Conservation (phyloP, 1,140 invertebrate species). For the Charaxes varanes region DNA sequence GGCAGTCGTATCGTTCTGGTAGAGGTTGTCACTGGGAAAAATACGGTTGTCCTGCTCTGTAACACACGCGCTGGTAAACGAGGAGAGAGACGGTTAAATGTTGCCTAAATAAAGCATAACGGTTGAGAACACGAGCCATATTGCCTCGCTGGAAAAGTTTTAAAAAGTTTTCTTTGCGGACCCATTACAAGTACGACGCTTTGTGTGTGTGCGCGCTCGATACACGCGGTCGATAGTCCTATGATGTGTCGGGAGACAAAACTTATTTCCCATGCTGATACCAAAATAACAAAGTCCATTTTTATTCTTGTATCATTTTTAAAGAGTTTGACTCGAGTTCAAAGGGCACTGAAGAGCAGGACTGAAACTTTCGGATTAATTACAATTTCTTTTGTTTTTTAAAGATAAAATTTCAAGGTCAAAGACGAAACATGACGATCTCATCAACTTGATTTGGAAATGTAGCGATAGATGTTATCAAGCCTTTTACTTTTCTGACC, state of each 20-base stretch:
- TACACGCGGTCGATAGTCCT: conserved; percentile 60
- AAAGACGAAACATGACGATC: too few species aligned
- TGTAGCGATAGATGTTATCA: too few species aligned
- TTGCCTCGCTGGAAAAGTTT: conserved; percentile 75
- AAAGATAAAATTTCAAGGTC: too few species aligned
- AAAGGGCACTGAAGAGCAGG: not conserved
- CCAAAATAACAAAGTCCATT: conserved; percentile 6
- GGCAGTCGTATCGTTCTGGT: conserved; percentile 45
- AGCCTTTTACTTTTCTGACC: too few species aligned
- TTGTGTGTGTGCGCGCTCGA: conserved; percentile 56
- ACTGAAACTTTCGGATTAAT: not conserved
- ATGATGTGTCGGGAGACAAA: conserved; percentile 29
- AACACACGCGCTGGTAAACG: conserved; percentile 13
- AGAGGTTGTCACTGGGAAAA: conserved; percentile 26
- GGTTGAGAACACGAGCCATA: conserved; percentile 73
- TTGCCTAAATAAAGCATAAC: conserved; percentile 73
- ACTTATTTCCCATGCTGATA: conserved; percentile 19
- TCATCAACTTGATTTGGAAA: too few species aligned
- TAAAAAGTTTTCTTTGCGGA: conserved; percentile 76
- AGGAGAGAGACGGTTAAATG: conserved; percentile 52
- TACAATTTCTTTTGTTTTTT: too few species aligned
- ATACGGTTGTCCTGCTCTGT: conserved; percentile 40
- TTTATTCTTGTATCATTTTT: conserved; percentile 6
- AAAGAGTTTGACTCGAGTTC: not conserved
- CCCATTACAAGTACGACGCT: conserved; percentile 69